These are phyloP conservation scores for Trochalopteron elliotii DNA, from an alignment of 2,113 vertebrate species.

Conservation along the genomic window DNA sequence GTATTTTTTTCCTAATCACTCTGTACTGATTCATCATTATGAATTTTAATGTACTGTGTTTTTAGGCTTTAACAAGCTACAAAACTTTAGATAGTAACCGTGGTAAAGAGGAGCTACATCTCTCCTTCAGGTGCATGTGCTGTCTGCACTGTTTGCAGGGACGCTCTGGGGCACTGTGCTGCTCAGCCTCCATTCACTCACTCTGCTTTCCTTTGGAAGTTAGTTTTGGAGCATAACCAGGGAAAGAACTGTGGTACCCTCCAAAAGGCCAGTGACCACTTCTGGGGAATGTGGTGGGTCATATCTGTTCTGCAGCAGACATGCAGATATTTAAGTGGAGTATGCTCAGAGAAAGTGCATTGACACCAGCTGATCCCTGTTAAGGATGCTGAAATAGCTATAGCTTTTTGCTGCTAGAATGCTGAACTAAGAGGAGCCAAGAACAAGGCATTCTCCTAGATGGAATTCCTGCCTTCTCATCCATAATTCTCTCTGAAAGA, in stretches of 20 bases:
- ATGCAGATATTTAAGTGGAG: background rate
- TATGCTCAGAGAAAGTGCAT: background rate
- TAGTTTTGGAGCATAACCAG: background rate
- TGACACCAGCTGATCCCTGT: background rate
- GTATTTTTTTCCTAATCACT: background rate
- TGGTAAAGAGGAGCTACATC: background rate
- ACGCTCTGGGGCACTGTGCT: background rate
- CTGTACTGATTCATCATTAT: background rate
- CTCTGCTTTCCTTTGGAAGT: background rate
- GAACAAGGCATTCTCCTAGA: background rate
- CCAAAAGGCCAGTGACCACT: background rate
- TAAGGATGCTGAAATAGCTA: background rate
- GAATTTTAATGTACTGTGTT: background rate
- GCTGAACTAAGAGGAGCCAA: background rate
- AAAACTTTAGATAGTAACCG: background rate
- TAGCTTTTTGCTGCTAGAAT: background rate
- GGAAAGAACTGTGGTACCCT: background rate
- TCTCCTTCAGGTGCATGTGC: background rate
- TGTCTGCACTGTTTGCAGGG: background rate
- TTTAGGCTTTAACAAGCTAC: background rate
- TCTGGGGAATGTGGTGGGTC: background rate
- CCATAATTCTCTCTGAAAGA: background rate
- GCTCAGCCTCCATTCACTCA: background rate
- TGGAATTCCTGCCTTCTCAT: background rate
- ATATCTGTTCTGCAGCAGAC: background rate